Base-by-base conservation (phyloP, 2,888 invertebrate genomes). In the Hyppa rectilinea region DNA sequence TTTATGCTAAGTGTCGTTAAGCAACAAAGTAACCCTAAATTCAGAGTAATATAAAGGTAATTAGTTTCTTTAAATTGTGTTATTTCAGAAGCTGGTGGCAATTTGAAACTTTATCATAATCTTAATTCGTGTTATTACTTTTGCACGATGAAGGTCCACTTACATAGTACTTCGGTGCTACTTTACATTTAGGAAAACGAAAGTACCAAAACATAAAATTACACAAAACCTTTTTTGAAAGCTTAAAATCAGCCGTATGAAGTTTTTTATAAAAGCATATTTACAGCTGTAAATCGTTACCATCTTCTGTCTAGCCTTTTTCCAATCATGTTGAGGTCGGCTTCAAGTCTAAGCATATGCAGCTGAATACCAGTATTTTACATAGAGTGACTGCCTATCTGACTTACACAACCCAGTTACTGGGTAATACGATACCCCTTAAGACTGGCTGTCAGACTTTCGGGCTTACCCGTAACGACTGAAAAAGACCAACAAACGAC, bases 1-100 rank as follows among this genome's bases (percentile, higher is more conserved):
- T 75, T 75, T 75, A 75, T 75, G 74, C 56, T 75, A 75, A 75
- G 38, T 75, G 29, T 58, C 61, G 61, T 34, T 14, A 50, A 75
- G 62, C 69, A 45, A 75, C 53, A 10, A 58, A 69, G 45, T 75
- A n/a, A 47, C 43, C 56, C 45, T 23, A 61, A 74, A 58, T 75
- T 58, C 45, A 29, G 23, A 45, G 38, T 34, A 69, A 40, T 45
- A 34, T 56, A 49, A 49, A 53, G 5, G 34, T 73, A 73, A 74
- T 74, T 61, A 73, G 38, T 52, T 61, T 17, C 36, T 58, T 52
- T 61, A 75, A 62, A 29, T 61, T 34, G 56, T 50, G 23, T 68
- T 34, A 73, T 74, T 68, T 20, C 26, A n/a, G 23, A 58, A 47
- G 34, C 23, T 36, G 26, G 34, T 59, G 26, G 31, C 20, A 38